phyloP scores from a whole-genome alignment of 2,888 invertebrate species.

The Atethmia centrago region DNA sequence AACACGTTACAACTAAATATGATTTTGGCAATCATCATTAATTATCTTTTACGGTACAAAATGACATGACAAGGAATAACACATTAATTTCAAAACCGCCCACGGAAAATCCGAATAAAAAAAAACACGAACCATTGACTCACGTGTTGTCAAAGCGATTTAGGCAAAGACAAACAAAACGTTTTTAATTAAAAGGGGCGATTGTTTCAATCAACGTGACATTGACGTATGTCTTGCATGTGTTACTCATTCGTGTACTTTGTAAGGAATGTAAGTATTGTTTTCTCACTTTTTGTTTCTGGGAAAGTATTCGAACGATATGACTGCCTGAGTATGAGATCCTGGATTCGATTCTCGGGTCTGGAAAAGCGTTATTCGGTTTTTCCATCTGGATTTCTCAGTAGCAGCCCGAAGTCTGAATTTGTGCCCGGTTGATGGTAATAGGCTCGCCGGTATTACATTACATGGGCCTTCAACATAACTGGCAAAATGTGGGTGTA shows the following conservation, averaged over 20 bases:
- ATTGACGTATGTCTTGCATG: slow-evolving; percentile 41
- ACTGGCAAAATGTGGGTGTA: not conserved
- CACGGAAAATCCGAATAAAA: slow-evolving; percentile 7
- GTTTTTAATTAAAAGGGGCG: slow-evolving; percentile 58
- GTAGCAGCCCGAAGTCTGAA: not conserved
- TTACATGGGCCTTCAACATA: not conserved
- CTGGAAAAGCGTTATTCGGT: not conserved
- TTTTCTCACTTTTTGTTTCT: slow-evolving; percentile 28
- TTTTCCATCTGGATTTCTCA: not conserved
- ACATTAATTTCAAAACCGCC: slow-evolving; percentile 16
- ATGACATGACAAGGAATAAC: slow-evolving; percentile 24
- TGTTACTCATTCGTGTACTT: slow-evolving; percentile 37
- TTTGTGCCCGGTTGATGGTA: not conserved
- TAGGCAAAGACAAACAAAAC: slow-evolving; percentile 54
- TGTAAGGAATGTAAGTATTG: slow-evolving; percentile 14
- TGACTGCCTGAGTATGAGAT: not conserved
- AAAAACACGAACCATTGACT: slow-evolving; percentile 25
- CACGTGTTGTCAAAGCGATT: slow-evolving; percentile 34
- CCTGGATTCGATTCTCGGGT: not conserved
- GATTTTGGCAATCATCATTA: slow-evolving; percentile 11
- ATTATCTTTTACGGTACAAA: slow-evolving; percentile 3
- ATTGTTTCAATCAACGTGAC: slow-evolving; percentile 62
- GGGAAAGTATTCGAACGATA: slow-evolving; percentile 1
- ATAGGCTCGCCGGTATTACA: not conserved
- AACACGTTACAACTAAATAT: not conserved